Evolutionary conservation across 1,140 invertebrate species (phyloP), one percentile per base, ranked within the genome.

Genomic region (Sesamia nonagrioides): DNA sequence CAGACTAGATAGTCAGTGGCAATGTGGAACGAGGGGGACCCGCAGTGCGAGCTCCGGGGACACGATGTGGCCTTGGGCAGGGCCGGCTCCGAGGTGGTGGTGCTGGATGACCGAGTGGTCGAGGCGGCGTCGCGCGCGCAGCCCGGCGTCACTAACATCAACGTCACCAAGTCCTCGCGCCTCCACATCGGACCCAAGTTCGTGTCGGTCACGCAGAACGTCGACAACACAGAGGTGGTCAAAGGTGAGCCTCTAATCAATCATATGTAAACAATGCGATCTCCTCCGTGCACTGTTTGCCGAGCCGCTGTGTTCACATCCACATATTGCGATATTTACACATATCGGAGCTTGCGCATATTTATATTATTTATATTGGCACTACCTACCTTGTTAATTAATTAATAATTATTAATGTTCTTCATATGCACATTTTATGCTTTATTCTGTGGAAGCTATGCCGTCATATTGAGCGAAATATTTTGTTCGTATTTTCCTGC

Each of bases 171-270:
- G 40, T 92, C 90, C 6, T 85, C 87, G 7, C 83, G 85, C 33
- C 85, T 91, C 9, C 91, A 92, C 77, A 88, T 94, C 58, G 92
- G 92, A 1, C 86, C 89, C 5, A 92, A 93, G 78, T 89, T 93
- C 68, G 89, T 91, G 8, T 88, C 90, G 17, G 89, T 94, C 56
- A 93, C 89, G 2, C 91, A 94, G 76, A 92, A 90, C 58, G 86
- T 93, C 1, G 87, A 91, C 66, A 91, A 89, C 79, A 86, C 82
- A n/a, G 90, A 92, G 79, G 85, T 91, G 72, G 84, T 94, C 58
- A 90, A 92, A 91, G 92, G 92, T 94, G 80, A 91, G 86, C 72
- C 37, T 18, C 9, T 40, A 40, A 66, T 69, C 35, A 76, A 15
- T 50, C 15, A 21, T 37, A 52, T 40, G 60, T 68, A 77, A 77